A percentile compares a stretch with the other conserved stretches of the same genome.
phyloP scores from a whole-genome alignment of 2,113 vertebrate genomes.

The Ifrita kowaldi region DNA sequence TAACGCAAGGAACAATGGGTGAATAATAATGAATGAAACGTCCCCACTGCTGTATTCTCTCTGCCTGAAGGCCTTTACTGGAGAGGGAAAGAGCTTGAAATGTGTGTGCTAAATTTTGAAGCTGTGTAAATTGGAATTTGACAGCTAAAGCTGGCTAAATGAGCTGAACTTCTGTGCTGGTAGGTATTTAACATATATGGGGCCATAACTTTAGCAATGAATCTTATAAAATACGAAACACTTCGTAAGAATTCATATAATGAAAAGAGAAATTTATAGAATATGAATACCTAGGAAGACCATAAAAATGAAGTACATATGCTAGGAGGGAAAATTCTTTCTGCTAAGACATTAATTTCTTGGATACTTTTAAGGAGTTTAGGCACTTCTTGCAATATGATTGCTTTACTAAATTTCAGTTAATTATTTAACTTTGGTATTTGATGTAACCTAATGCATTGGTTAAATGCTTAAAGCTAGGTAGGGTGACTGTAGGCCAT shows the following conservation, averaged over 20 bases:
- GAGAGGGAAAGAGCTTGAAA: neutral
- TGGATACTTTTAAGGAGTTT: neutral
- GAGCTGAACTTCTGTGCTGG: neutral
- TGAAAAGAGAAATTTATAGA: neutral
- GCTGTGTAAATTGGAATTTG: conserved; percentile 11
- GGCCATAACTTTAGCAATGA: neutral
- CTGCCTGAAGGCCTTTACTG: neutral
- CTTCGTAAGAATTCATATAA: neutral
- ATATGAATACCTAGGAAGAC: neutral
- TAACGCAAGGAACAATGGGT: neutral
- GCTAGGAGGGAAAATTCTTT: neutral
- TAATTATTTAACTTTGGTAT: neutral
- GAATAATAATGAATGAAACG: conserved; percentile 29
- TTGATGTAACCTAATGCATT: neutral
- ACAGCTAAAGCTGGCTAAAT: conserved; percentile 7
- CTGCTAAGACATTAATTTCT: neutral
- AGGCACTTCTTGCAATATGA: neutral
- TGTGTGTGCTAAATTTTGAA: neutral
- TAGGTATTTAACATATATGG: conserved; percentile 8
- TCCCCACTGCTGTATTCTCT: neutral
- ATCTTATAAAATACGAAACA: neutral
- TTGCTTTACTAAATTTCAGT: neutral
- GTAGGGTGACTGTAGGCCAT: neutral
- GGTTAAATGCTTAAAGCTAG: neutral
- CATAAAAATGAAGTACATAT: neutral